Percentiles rank a stretch among this genome's conserved stretches.
These are phyloP conservation scores for Vicugna pacos DNA, from an alignment of 2,113 vertebrate species.

Conservation along the genomic window DNA sequence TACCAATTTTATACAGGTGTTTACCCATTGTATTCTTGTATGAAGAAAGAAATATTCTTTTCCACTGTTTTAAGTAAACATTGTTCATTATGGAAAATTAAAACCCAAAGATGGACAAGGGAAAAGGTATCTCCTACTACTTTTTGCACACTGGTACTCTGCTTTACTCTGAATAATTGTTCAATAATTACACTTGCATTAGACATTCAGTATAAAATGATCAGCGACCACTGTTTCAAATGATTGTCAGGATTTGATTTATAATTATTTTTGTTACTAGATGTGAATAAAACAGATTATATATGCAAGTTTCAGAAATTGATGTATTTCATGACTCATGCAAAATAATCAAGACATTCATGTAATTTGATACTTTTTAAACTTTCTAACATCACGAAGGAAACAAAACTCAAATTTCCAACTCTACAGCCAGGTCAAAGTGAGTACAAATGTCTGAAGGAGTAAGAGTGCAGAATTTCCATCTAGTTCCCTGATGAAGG, in stretches of 20 bases:
- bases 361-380: neutral
- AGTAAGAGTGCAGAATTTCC: neutral
- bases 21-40: neutral
- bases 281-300: neutral
- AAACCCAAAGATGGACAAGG: neutral
- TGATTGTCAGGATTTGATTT: neutral
- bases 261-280: neutral
- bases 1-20: neutral
- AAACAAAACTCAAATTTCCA: neutral
- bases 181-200: neutral
- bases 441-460: neutral
- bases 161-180: neutral
- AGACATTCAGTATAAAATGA: neutral
- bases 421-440: conserved; percentile 9
- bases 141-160: neutral
- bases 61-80: neutral
- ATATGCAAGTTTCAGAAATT: neutral
- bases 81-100: neutral
- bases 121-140: neutral
- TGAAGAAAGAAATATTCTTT: neutral
- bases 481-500: conserved; percentile 19
- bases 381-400: neutral
- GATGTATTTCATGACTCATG: neutral
- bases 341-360: neutral
- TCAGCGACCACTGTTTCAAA: neutral